A percentile compares a stretch with the other conserved stretches of the same genome.
These are phyloP conservation scores for Drosophila anomelani DNA, from an alignment of 2,888 invertebrate genomes.

Conservation along the genomic window DNA sequence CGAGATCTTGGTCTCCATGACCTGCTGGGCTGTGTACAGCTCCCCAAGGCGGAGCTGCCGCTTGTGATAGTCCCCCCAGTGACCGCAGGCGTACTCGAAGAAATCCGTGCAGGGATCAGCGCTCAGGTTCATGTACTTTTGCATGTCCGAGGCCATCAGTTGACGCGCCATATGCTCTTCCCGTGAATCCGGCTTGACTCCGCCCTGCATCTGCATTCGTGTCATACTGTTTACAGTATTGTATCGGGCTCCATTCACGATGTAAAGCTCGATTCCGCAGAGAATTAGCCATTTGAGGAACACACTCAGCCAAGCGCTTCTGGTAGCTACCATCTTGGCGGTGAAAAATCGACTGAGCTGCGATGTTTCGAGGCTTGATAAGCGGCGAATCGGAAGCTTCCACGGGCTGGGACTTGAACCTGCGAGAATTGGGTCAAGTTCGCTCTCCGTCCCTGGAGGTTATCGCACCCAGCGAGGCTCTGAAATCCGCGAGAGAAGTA, in stretches of 20 bases:
- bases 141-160: conserved; percentile 53
- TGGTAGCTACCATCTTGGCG: conserved; percentile 61
- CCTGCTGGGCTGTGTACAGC: conserved; percentile 58
- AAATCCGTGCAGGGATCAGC: conserved; percentile 81
- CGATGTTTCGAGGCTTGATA: conserved; percentile 42
- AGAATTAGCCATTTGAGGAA: conserved; percentile 20
- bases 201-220: conserved; percentile 37
- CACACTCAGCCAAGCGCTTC: conserved; percentile 12
- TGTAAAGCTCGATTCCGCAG: neutral
- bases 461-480: conserved; percentile 48
- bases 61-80: conserved; percentile 70
- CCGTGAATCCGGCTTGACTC: conserved; percentile 20
- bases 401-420: conserved; percentile 64
- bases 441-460: conserved; percentile 52
- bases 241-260: conserved; percentile 9
- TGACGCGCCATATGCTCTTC: conserved; percentile 51
- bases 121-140: conserved; percentile 73
- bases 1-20: conserved; percentile 60
- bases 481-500: conserved; percentile 46
- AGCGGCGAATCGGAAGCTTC: conserved; percentile 30
- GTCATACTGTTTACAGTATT: conserved; percentile 26
- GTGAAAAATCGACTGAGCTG: conserved; percentile 53
- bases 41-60: conserved; percentile 54
- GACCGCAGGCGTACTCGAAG: conserved; percentile 82
- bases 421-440: conserved; percentile 66